Evolutionary conservation across 2,888 invertebrate genomes (phyloP).

Genomic region (Dyspetes luteomarginatus): DNA sequence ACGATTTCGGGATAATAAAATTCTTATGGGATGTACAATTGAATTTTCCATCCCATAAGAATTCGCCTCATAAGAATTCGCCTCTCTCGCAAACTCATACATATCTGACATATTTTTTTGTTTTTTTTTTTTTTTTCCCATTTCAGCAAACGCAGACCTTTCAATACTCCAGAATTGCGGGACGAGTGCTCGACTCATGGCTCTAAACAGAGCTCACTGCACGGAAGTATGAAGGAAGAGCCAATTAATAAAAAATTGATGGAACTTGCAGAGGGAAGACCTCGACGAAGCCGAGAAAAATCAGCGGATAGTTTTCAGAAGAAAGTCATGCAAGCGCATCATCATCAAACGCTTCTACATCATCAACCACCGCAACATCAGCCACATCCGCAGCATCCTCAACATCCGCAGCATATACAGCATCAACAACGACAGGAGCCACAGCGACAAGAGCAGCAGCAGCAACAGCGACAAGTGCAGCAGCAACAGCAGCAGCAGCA

Average conservation of each 20-base stretch:
- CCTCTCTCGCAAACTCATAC: too few species aligned
- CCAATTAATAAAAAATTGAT: conserved; percentile 82
- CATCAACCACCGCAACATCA: conserved; percentile 40
- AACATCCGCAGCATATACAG: conserved; percentile 40
- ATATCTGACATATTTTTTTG: too few species aligned
- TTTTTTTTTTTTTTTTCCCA: conserved; percentile 5
- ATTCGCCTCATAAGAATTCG: too few species aligned
- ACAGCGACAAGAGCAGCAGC: conserved; percentile 21
- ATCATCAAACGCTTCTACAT: conserved; percentile 33
- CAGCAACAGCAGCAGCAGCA: conserved; percentile 34
- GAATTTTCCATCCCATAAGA: too few species aligned
- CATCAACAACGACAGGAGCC: conserved; percentile 32
- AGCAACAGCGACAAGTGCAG: conserved; percentile 15
- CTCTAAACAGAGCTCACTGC: conserved; percentile 79
- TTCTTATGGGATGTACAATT: too few species aligned
- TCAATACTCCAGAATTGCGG: conserved; percentile 77
- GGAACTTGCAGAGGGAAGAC: conserved; percentile 81
- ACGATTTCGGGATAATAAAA: too few species aligned
- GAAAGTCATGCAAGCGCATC: conserved; percentile 72
- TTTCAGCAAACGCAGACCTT: conserved; percentile 77
- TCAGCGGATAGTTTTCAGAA: conserved; percentile 78
- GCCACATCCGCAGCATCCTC: conserved; percentile 7
- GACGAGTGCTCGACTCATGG: conserved; percentile 77
- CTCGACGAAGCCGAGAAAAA: conserved; percentile 79
- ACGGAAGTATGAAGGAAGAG: conserved; percentile 82